Base-by-base conservation (phyloP, 2,888 invertebrate species). In the Hyalella azteca region DNA sequence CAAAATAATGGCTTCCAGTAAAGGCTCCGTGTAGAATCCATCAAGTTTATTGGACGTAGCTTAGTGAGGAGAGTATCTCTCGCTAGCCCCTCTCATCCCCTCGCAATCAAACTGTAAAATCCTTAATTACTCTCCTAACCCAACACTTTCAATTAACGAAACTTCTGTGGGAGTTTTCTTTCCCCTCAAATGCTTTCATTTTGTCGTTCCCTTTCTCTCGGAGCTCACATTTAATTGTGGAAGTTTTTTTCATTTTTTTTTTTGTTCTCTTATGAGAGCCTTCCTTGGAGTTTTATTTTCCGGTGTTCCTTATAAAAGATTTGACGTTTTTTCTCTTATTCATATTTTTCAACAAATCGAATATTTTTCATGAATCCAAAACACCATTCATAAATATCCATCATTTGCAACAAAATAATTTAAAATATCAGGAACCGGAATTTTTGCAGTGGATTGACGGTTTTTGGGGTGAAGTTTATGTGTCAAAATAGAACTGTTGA, bases 61-160 rank as follows among this genome's bases (percentile, higher is more conserved):
- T 29, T 29, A 26, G 13, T 5, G 29, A 19, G 7, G 54, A 26
- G n/a, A n/a, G n/a, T n/a, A n/a, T n/a, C n/a, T n/a, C n/a, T n/a
- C n/a, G n/a, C 13, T 7, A 54, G 7, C 26, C 7, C 26, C 4
- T 19, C 54, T 9, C 54, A 26, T 54, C 54, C n/a, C 26, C 22
- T 26, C 54, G 26, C 54, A 54, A 54, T 54, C 39, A 36, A 36
- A 66, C 39, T 36, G 66, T 66, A 36, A 36, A 66, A 36, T 5
- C 29, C 66, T 32, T 66, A 29, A 66, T 66, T 36, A 36, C 66
- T 19, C 3, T 36, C 36, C 39, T 54, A 22, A 4, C 36, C 66
- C 36, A 9, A 36, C 39, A 66, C 66, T 66, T 66, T 36, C 39
- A 66, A 66, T 66, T 66, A 66, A 32, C 32, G 36, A 36, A 36